Conservation (phyloP, 2,888 invertebrate species). For the Cyclophora punctaria region DNA sequence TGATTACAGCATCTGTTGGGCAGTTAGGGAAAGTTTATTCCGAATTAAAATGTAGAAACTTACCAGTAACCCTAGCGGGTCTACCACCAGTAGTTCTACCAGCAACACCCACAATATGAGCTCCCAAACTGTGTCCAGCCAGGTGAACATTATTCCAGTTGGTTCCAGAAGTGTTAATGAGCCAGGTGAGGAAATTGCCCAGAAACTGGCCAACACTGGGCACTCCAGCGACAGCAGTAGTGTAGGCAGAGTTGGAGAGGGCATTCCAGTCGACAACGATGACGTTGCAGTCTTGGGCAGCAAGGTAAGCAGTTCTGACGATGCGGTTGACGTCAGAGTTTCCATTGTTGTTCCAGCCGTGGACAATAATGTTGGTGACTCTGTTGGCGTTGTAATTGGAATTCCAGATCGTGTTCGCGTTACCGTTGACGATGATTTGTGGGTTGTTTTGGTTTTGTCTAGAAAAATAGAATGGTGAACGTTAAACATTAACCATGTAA, state of each 20-base stretch:
- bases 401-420: conserved; percentile 30
- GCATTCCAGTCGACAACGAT: conserved; percentile 58
- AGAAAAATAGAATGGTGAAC: conserved; percentile 7
- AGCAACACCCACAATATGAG: conserved; percentile 56
- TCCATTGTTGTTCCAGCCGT: conserved; percentile 51
- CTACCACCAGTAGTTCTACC: conserved; percentile 36
- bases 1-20: too few relatives aligned
- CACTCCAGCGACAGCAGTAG: conserved; percentile 41
- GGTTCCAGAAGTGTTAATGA: conserved; percentile 46
- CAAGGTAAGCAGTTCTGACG: conserved; percentile 19
- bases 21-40: neutral
- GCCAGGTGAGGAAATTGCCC: conserved; percentile 56
- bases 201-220: conserved; percentile 45
- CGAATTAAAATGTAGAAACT: neutral
- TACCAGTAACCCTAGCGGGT: conserved; percentile 44
- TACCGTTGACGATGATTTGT: conserved; percentile 37
- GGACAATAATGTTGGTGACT: conserved; percentile 42
- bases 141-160: conserved; percentile 56
- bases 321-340: conserved; percentile 36
- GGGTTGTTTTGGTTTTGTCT: conserved; percentile 34
- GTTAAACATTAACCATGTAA: too few relatives aligned
- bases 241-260: conserved; percentile 34
- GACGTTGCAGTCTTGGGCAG: conserved; percentile 39
- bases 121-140: conserved; percentile 64
- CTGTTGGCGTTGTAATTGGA: conserved; percentile 38